Conservation (phyloP, 1,140 invertebrate species). For the Formica selysi region DNA sequence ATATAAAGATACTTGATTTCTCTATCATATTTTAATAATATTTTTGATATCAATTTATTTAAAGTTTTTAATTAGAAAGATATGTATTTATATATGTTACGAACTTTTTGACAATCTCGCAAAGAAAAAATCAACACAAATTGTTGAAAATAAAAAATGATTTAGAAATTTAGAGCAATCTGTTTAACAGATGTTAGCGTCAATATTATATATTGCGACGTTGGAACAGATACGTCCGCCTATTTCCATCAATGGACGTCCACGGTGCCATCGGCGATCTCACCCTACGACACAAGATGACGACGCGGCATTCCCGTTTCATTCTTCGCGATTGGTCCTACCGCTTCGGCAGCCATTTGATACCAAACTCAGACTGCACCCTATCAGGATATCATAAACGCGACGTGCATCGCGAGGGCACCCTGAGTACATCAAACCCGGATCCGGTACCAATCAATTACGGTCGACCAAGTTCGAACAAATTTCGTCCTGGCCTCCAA, state of each 20-base stretch:
- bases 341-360: constrained; percentile 81
- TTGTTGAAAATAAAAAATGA: not conserved
- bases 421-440: not conserved
- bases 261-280: not conserved
- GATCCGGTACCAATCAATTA: constrained; percentile 73
- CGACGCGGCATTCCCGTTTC: not conserved
- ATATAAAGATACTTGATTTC: no score
- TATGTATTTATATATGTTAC: not conserved
- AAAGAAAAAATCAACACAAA: not conserved
- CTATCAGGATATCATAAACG: constrained; percentile 79
- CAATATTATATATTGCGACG: not conserved
- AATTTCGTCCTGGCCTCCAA: constrained; percentile 79
- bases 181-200: not conserved
- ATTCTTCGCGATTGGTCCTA: constrained; percentile 50
- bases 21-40: not conserved
- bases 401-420: not conserved
- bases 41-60: not conserved
- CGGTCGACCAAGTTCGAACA: constrained; percentile 81
- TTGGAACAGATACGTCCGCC: not conserved
- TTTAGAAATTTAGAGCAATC: not conserved
- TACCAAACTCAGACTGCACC: constrained; percentile 81
- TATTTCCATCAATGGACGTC: not conserved
- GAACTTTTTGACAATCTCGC: not conserved
- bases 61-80: not conserved
- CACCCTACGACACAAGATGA: constrained; percentile 25